phyloP scores from a whole-genome alignment of 2,888 invertebrate genomes.

The Apeira syringaria region DNA sequence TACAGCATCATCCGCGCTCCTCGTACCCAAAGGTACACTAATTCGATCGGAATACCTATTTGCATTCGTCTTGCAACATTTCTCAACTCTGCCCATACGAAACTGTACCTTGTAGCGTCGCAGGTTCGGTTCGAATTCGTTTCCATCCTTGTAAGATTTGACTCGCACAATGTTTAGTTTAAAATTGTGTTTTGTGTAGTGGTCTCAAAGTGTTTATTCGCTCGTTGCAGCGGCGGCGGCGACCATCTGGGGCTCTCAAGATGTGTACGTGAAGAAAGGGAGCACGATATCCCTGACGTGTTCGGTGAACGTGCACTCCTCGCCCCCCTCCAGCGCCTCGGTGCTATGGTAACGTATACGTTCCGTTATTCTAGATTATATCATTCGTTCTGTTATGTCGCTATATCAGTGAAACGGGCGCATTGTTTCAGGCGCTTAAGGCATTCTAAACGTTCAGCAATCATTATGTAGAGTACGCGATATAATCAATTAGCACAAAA shows the following conservation, averaged over 20 bases:
- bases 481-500: too few species aligned
- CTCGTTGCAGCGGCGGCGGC: constrained; percentile 92
- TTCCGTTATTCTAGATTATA: constrained; percentile 9
- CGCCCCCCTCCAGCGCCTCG: constrained; percentile 88
- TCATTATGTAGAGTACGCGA: too few species aligned
- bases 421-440: too few species aligned
- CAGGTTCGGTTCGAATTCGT: not conserved
- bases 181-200: constrained; percentile 8
- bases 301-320: constrained; percentile 93
- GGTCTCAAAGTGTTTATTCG: constrained; percentile 41
- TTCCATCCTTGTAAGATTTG: not conserved
- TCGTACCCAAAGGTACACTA: constrained; percentile 22
- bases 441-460: too few species aligned
- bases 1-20: constrained; percentile 14
- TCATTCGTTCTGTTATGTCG: too few species aligned
- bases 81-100: not conserved
- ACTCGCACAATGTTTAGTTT: not conserved
- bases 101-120: not conserved
- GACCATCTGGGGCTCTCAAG: constrained; percentile 92
- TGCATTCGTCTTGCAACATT: constrained; percentile 11
- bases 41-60: constrained; percentile 19
- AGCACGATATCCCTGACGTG: constrained; percentile 95
- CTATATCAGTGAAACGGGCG: too few species aligned
- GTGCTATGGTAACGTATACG: constrained; percentile 49
- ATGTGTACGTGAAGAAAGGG: constrained; percentile 95